These are phyloP conservation scores for Euspilapteryx auroguttella DNA, from an alignment of 2,888 invertebrate species.

Conservation along the genomic window DNA sequence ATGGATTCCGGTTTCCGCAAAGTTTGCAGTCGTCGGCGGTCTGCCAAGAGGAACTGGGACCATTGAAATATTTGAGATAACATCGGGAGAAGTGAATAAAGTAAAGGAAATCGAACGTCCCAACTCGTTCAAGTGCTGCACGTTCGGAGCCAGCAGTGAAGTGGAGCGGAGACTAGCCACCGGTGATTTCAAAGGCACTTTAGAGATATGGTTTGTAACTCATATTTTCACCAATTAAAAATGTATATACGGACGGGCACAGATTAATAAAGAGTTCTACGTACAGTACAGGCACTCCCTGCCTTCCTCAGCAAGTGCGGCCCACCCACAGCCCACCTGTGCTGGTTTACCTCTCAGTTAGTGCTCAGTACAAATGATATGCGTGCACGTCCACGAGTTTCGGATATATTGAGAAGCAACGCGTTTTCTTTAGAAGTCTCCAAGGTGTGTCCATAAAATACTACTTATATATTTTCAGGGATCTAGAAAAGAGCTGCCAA, in stretches of 20 bases:
- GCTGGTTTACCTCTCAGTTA: too few species aligned
- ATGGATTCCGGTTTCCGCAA: slow-evolving; percentile 95
- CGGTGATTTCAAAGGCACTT: slow-evolving; percentile 85
- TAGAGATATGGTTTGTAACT: slow-evolving; percentile 75
- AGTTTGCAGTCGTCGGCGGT: slow-evolving; percentile 86
- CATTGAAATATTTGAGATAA: slow-evolving; percentile 79
- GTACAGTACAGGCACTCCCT: too few species aligned
- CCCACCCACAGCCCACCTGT: too few species aligned
- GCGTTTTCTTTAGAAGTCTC: too few species aligned
- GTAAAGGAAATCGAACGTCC: slow-evolving; percentile 76
- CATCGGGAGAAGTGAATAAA: slow-evolving; percentile 69
- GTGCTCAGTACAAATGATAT: too few species aligned
- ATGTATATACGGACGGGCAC: too few species aligned
- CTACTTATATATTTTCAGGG: slow-evolving; percentile 58
- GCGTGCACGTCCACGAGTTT: too few species aligned
- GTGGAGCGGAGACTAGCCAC: slow-evolving; percentile 83
- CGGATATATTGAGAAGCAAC: too few species aligned
- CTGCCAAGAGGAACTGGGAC: slow-evolving; percentile 85
- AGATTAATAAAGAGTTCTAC: too few species aligned
- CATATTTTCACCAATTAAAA: neutral
- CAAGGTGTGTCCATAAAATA: too few species aligned
- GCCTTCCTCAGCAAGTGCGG: too few species aligned
- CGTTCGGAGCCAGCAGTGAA: slow-evolving; percentile 86
- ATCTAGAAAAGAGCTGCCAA: slow-evolving; percentile 75
- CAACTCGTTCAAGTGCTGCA: slow-evolving; percentile 89